Evolutionary conservation across 2,888 invertebrate species (phyloP), one percentile per base, ranked within the genome.

Genomic region (Halocaridina rubra): DNA sequence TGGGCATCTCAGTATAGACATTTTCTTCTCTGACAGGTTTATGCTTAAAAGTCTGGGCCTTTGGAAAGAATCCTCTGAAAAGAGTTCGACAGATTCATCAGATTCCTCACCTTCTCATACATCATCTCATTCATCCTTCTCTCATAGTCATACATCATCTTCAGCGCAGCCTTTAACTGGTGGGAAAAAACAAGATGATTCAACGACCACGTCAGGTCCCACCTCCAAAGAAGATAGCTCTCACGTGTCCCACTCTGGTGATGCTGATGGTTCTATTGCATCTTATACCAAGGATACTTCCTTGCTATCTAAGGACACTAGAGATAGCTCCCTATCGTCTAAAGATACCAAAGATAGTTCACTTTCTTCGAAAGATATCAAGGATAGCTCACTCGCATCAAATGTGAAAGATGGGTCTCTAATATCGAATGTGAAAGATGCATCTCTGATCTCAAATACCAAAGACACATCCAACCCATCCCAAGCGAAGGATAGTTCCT

Each of bases 11-110:
- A n/a, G n/a, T n/a, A n/a, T n/a, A n/a, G n/a, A n/a, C n/a, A n/a
- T n/a, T 16, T n/a, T 53, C 24, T 5, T 46, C 22, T 46, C 8
- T 61, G 19, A 5, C 89, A 96, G 96, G 89, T 97, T 96, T 89
- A 96, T 98, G 93, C 92, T 99, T 29, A 98, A 98, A 92, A 96
- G 96, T 0, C 93, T 99, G 89, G 99, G 99, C 0, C 93, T 99
- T 78, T 99, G 99, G 97, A 96, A 95, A 90, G 93, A 92, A 46
- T 69, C 84, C 27, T 79, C 84, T 29, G 80, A 80, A 53, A 75
- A 67, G 75, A 84, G 72, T 53, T 72, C 84, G n/a, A 53, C 84
- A 2, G 61, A 30, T 19, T 79, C 67, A 33, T 64, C 75, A 30
- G 74, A 57, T 33, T 74, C 84, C 29, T 79, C 79, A 8, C 79